phyloP scores from a whole-genome alignment of 2,113 vertebrate species.

The Lonchura striata region DNA sequence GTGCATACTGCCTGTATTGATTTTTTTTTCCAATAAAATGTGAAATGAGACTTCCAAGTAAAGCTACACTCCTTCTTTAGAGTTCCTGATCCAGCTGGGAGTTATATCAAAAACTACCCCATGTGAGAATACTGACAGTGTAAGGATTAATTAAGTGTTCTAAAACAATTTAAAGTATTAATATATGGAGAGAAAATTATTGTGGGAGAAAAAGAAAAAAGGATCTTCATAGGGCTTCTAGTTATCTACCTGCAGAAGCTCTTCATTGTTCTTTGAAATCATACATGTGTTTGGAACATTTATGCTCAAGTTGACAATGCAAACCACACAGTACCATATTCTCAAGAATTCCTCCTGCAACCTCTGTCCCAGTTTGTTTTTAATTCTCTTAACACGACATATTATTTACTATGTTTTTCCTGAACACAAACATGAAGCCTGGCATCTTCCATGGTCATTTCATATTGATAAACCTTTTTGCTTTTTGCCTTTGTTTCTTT shows the following conservation, averaged over 20 bases:
- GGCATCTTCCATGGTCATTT: neutral
- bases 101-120: neutral
- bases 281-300: neutral
- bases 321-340: neutral
- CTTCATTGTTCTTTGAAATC: neutral
- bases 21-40: neutral
- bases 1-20: neutral
- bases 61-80: neutral
- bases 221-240: neutral
- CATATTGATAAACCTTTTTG: neutral
- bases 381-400: neutral
- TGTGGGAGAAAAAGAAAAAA: neutral
- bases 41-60: neutral
- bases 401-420: neutral
- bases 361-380: neutral
- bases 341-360: neutral
- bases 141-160: neutral
- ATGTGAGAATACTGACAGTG: neutral
- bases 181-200: neutral
- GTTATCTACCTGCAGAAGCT: neutral
- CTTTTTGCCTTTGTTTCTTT: neutral
- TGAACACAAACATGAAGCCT: neutral
- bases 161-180: neutral
- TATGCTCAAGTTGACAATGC: neutral
- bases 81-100: neutral